These are phyloP conservation scores for Liasis olivaceus DNA, from an alignment of 2,797 vertebrate species.

Conservation along the genomic window DNA sequence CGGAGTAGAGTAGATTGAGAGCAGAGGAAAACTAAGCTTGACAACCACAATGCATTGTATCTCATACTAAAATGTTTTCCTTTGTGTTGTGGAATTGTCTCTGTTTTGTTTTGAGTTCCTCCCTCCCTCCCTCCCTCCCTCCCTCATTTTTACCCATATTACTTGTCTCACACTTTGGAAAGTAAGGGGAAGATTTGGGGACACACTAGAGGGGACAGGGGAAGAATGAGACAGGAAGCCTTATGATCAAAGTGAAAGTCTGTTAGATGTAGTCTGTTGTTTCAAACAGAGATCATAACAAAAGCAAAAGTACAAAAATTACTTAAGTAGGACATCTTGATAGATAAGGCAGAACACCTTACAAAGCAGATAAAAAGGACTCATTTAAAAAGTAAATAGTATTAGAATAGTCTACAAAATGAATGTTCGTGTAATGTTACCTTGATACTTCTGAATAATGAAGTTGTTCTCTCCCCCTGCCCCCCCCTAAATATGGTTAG, in stretches of 20 bases:
- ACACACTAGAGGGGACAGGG: background rate
- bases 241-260: background rate
- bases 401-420: background rate
- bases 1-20: background rate
- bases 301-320: background rate
- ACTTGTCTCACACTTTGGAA: background rate
- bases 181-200: background rate
- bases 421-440: background rate
- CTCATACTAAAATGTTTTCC: background rate
- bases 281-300: background rate
- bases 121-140: background rate
- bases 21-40: background rate
- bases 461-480: background rate
- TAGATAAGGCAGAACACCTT: background rate
- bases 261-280: background rate
- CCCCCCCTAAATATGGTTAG: background rate
- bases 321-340: background rate
- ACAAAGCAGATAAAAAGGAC: background rate
- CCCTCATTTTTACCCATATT: background rate
- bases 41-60: background rate
- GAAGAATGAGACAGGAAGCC: background rate
- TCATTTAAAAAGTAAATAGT: background rate
- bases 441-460: background rate
- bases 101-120: background rate
- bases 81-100: background rate